Evolutionary conservation across 2,888 invertebrate species (phyloP).

Genomic region (Cheilosia impressa): DNA sequence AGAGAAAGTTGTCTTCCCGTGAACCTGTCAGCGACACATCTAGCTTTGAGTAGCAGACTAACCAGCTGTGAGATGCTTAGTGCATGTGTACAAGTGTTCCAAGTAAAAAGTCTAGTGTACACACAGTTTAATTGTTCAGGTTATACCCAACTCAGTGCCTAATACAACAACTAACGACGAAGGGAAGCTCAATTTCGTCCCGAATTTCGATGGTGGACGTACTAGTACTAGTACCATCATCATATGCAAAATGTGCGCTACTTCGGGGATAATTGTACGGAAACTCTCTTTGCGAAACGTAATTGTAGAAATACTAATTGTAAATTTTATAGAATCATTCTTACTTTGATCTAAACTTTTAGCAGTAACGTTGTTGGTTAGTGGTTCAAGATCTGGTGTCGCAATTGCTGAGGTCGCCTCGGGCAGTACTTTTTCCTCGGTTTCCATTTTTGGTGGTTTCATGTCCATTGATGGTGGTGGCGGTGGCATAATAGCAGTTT

Average conservation of each 20-base stretch:
- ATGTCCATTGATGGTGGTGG: conserved; percentile 60
- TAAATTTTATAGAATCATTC: conserved; percentile 78
- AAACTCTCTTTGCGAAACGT: conserved; percentile 74
- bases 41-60: conserved; percentile 12
- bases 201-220: conserved; percentile 34
- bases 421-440: conserved; percentile 41
- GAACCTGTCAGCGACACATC: conserved; percentile 36
- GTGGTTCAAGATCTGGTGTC: conserved; percentile 59
- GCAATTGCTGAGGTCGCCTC: conserved; percentile 43
- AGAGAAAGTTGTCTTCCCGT: conserved; percentile 65
- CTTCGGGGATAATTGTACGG: conserved; percentile 71
- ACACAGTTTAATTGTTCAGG: conserved; percentile 43
- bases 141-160: conserved; percentile 58
- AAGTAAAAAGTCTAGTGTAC: conserved; percentile 46
- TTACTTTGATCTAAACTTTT: conserved; percentile 83
- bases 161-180: conserved; percentile 52
- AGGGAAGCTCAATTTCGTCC: conserved; percentile 32
- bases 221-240: conserved; percentile 37
- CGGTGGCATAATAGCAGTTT: conserved; percentile 51
- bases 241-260: conserved; percentile 70
- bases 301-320: conserved; percentile 73
- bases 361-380: conserved; percentile 69
- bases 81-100: conserved; percentile 58
- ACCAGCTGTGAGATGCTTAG: conserved; percentile 31
- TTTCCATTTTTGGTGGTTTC: conserved; percentile 27